Evolutionary conservation across 92 coral and sea anemone genomes (phyloP).

Genomic region (Heteractis magnifica): DNA sequence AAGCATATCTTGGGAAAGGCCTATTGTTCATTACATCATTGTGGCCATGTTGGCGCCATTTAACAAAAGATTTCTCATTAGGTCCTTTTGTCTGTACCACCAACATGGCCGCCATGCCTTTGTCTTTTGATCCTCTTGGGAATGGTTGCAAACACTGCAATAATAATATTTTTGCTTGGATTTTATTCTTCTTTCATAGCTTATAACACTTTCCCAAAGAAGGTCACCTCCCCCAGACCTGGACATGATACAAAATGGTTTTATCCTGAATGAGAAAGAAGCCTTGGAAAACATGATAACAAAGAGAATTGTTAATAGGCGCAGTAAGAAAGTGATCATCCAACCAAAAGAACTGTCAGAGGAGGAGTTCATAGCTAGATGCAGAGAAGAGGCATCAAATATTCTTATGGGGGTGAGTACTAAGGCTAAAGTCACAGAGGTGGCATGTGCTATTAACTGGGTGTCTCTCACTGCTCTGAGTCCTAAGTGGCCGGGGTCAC

Average conservation of each 20-base stretch:
- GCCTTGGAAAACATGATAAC: slow-evolving; percentile 73
- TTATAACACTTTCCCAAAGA: slow-evolving; percentile 74
- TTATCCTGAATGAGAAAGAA: slow-evolving; percentile 81
- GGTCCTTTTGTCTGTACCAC: too few species aligned
- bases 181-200: slow-evolving; percentile 38
- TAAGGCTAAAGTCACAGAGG: neutral
- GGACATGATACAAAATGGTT: slow-evolving; percentile 88
- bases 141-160: too few species aligned
- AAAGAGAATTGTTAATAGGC: slow-evolving; percentile 80
- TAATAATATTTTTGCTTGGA: neutral
- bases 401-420: slow-evolving; percentile 73
- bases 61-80: too few species aligned
- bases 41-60: too few species aligned
- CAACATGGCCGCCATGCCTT: too few species aligned
- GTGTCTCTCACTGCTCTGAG: too few species aligned
- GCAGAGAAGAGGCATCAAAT: slow-evolving; percentile 67
- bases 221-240: slow-evolving; percentile 92
- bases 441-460: too few species aligned
- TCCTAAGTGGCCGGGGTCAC: too few species aligned
- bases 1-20: too few species aligned
- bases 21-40: too few species aligned
- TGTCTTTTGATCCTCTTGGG: too few species aligned
- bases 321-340: slow-evolving; percentile 71
- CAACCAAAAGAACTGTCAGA: slow-evolving; percentile 67
- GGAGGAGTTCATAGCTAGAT: slow-evolving; percentile 70